A percentile compares a stretch with the other conserved stretches of the same genome.
These are phyloP conservation scores for Spinus pinus DNA, from an alignment of 2,797 vertebrate species.

Conservation along the genomic window DNA sequence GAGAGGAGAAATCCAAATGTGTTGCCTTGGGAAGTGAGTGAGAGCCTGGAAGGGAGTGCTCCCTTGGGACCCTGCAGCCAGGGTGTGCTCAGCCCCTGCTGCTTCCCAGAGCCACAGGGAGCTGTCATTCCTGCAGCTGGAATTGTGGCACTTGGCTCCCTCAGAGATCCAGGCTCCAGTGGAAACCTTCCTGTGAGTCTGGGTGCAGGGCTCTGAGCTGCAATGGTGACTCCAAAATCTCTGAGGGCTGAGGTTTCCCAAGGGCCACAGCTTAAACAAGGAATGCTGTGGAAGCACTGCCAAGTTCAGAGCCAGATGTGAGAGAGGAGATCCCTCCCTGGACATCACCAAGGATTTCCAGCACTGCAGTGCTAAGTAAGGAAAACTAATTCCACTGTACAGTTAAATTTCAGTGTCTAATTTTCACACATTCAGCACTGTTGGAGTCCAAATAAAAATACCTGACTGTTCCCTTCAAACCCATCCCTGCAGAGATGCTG, in stretches of 20 bases:
- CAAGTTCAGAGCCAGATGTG: not conserved
- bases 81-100: not conserved
- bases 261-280: not conserved
- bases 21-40: not conserved
- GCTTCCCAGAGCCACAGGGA: not conserved
- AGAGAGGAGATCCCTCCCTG: not conserved
- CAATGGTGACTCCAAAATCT: not conserved
- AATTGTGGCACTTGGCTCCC: not conserved
- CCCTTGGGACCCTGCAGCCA: not conserved
- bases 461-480: not conserved
- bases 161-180: not conserved
- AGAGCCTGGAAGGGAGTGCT: not conserved
- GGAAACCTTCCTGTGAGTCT: not conserved
- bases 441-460: not conserved
- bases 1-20: not conserved
- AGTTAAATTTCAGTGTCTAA: not conserved
- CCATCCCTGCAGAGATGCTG: not conserved
- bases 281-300: not conserved
- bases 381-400: not conserved
- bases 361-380: not conserved
- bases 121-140: not conserved
- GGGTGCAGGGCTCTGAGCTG: not conserved
- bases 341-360: not conserved
- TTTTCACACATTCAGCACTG: not conserved
- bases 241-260: not conserved